A percentile compares a stretch with the other conserved stretches of the same genome.
Evolutionary conservation across 1,140 invertebrate genomes (phyloP).

Genomic region (Pseudobourletiella spinata): DNA sequence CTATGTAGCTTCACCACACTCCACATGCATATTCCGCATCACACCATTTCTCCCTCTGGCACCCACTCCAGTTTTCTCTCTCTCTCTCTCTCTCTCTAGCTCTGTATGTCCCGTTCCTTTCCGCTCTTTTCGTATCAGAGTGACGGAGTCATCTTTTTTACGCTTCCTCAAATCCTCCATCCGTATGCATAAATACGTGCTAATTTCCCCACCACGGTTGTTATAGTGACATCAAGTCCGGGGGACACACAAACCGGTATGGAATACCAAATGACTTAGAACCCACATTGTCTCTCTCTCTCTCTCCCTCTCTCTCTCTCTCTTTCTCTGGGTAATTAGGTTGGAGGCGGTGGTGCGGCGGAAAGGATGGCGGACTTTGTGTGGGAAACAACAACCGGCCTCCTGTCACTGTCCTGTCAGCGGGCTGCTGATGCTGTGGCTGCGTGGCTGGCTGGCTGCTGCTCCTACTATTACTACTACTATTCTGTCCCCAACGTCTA

Average conservation of each 20-base stretch:
- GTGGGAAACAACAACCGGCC: no score
- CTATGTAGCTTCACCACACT: no score
- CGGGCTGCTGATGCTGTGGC: no score
- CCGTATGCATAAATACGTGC: conserved; percentile 1
- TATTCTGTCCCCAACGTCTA: neutral
- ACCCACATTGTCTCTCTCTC: neutral
- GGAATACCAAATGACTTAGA: neutral
- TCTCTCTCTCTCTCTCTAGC: conserved; percentile 32
- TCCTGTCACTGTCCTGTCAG: no score
- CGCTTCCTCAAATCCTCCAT: neutral
- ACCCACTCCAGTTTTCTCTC: neutral
- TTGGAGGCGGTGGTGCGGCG: no score
- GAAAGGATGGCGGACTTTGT: no score
- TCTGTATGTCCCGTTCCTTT: neutral
- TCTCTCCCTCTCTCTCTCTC: neutral
- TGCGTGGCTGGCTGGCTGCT: no score
- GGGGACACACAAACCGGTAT: neutral
- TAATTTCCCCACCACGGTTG: neutral
- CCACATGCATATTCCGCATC: no score
- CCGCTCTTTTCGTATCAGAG: neutral
- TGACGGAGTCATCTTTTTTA: neutral
- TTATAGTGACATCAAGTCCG: neutral
- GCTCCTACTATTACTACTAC: no score
- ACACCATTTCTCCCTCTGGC: no score
- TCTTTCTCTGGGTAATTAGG: neutral